Base-by-base conservation (phyloP, 2,113 vertebrate species). In the Tichodroma muraria region DNA sequence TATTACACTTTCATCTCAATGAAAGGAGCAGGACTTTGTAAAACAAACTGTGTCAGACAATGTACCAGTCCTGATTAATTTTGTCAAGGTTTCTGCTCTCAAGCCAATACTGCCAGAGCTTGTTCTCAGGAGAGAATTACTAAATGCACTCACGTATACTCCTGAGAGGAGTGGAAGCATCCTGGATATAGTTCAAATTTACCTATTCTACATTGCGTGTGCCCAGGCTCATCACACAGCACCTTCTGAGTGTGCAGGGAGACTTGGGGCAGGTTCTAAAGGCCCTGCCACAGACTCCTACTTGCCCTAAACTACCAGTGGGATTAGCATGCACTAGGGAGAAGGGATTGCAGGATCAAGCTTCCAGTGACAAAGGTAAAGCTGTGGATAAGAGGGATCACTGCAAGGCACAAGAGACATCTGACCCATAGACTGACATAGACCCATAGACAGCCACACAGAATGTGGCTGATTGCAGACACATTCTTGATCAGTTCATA, bases 31-130 rank as follows among this genome's bases (percentile, higher is more conserved):
- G 80, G 81, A 85, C 93, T 92, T 69, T n/a, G 82, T 85, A 95
- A 95, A 95, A 94, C 90, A 94, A 96, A 94, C 81, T 80, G 54
- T 95, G 94, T 95, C 96, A 97, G 82, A 30, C 80, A 82, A 84
- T 94, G 85, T 66, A 94, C 89, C 54, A 90, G 87, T 60, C 81
- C 93, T 95, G 91, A 95, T 95, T 96, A 96, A 91, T 80, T 95
- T 94, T 95, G 93, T 94, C 94, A 96, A 79, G 88, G 90, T 65
- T 85, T 87, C 78, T 93, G 71, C 91, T 91, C 63, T 73, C 59
- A 95, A 52, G 88, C 75, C 52, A 83, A 85, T 79, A 60, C 61
- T 86, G 80, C 83, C 83, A 70, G 85, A 73, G 56, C 56, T 77
- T 28, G 60, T 40, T 94, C 86, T 93, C 86, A 44, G 68, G 54